A percentile compares a stretch with the other conserved stretches of the same genome.
Conservation (phyloP, 2,888 invertebrate species). For the Volucella inanis region DNA sequence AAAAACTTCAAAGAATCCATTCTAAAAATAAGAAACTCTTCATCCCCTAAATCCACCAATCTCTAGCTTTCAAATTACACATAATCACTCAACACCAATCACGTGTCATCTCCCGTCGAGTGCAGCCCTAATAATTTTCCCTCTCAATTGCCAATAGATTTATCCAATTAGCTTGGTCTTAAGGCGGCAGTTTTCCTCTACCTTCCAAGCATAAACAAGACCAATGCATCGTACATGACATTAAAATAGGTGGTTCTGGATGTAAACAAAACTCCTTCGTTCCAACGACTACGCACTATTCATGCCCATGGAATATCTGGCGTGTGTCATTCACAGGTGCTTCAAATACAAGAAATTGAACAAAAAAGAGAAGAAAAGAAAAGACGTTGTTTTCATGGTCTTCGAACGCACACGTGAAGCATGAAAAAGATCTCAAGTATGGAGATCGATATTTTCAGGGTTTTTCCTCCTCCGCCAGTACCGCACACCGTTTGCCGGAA, state of each 20-base stretch:
- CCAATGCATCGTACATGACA: constrained; percentile 54
- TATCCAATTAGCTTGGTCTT: constrained; percentile 64
- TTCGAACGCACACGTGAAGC: constrained; percentile 50
- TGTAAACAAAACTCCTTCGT: constrained; percentile 54
- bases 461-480: neutral
- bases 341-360: constrained; percentile 56
- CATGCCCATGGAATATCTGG: constrained; percentile 54
- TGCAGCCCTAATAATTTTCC: constrained; percentile 56
- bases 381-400: constrained; percentile 44
- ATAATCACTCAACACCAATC: constrained; percentile 67
- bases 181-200: constrained; percentile 48
- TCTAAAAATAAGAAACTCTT: constrained; percentile 38
- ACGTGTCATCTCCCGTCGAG: constrained; percentile 68
- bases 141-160: constrained; percentile 60
- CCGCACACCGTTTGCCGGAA: constrained; percentile 36
- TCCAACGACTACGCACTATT: constrained; percentile 44
- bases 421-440: constrained; percentile 59
- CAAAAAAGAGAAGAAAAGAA: neutral
- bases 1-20: constrained; percentile 55
- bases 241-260: constrained; percentile 53
- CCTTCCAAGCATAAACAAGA: constrained; percentile 54
- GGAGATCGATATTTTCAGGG: constrained; percentile 54
- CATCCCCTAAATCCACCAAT: constrained; percentile 42
- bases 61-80: constrained; percentile 50
- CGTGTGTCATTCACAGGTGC: constrained; percentile 74